Evolutionary conservation across 2,113 vertebrate genomes (phyloP), one percentile per base, ranked within the genome.

Genomic region (Zosterops japonicus): DNA sequence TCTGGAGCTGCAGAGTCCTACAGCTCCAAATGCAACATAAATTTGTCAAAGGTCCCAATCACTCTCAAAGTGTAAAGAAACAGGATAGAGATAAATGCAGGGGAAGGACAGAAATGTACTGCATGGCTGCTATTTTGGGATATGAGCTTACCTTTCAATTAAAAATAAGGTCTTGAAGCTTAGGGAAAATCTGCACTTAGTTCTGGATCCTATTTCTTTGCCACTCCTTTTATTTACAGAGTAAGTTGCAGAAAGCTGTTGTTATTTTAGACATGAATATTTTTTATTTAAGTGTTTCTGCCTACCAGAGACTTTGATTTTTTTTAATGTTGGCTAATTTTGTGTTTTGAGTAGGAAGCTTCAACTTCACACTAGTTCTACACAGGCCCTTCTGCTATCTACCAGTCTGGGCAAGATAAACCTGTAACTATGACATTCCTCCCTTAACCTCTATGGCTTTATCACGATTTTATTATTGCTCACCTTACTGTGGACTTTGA

Each of bases 291-390:
- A 89, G 49, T 3, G 14, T 69, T 76, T 65, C 49, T 94, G 83
- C 91, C 72, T 92, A 92, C 52, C 72, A 75, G 44, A 81, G 53
- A 83, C 63, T 84, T 60, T 28, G 50, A 8, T 42, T 53, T 75
- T 83, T 78, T 78, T 57, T 31, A 50, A 83, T 39, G 42, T 70
- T 83, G 57, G 65, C 84, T 95, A 94, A 94, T 93, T 91, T 91
- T 95, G 65, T 82, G 27, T 81, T 89, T 91, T 91, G 94, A 94
- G 91, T 95, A 91, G 96, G 96, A 96, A 94, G 94, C 72, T 95
- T 81, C 72, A 90, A n/a, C 60, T 94, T 92, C 92, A 93, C 69
- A 68, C 29, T 49, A 75, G 36, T 71, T 86, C 86, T 64, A 78
- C 57, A 55, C 41, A 47, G 28, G 86, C n/a, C 81, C 31, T 85